Evolutionary conservation across 1,140 invertebrate species (phyloP).

Genomic region (Sesamia nonagrioides): DNA sequence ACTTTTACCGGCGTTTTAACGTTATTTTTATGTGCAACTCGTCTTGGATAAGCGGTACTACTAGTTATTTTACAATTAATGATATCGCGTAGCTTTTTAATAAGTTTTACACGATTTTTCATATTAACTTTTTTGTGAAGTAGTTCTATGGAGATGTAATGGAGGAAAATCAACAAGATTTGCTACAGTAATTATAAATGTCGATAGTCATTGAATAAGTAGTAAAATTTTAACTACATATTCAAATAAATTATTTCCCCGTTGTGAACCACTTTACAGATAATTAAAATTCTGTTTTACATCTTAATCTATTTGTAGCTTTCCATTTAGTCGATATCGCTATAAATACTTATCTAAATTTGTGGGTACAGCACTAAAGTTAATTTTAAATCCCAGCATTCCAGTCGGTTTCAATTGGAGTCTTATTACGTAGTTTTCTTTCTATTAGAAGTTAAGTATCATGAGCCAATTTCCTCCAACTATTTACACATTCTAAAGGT

Average conservation of each 20-base stretch:
- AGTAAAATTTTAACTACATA: constrained; percentile 20
- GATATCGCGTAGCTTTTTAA: constrained; percentile 23
- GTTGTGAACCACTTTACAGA: constrained; percentile 19
- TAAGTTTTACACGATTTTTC: constrained; percentile 11
- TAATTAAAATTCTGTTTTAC: constrained; percentile 14
- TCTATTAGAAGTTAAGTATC: constrained; percentile 21
- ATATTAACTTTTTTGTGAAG: not conserved
- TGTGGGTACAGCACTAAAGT: constrained; percentile 23
- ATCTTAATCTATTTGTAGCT: constrained; percentile 25
- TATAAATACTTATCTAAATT: not conserved
- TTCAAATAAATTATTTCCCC: constrained; percentile 22
- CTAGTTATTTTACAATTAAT: constrained; percentile 51
- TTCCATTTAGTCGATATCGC: constrained; percentile 16
- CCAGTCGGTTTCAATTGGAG: constrained; percentile 1
- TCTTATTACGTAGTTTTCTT: not conserved
- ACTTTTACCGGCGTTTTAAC: constrained; percentile 69
- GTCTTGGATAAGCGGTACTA: constrained; percentile 34
- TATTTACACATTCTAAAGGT: constrained; percentile 76
- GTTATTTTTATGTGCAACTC: constrained; percentile 70
- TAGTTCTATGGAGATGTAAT: constrained; percentile 2
- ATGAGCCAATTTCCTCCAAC: constrained; percentile 55
- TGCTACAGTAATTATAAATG: constrained; percentile 23
- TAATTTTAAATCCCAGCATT: not conserved
- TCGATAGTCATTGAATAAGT: constrained; percentile 2
- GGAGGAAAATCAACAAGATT: not conserved